Base-by-base conservation (phyloP, 2,888 invertebrate genomes). In the Oscheius sp. region DNA sequence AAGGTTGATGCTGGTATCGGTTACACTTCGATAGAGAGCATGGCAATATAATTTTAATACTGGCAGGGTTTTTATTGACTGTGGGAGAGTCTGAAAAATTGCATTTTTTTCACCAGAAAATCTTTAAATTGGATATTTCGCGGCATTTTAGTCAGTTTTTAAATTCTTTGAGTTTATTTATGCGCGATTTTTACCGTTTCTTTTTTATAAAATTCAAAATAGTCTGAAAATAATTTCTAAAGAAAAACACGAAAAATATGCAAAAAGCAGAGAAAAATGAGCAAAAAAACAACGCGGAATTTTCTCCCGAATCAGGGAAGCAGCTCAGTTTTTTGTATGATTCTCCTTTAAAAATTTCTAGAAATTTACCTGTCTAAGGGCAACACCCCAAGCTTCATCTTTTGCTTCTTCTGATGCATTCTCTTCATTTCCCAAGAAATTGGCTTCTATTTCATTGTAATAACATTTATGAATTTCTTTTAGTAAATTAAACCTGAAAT, bases 371-470 rank as follows among this genome's bases (percentile, higher is more conserved):
- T 45, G n/a, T 23, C 43, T 43, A 23, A 23, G 18, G 21, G 63
- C 63, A 13, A 45, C 21, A 18, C 25, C 23, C 45, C 45, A 63
- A 13, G 63, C 63, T 23, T 41, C 43, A 21, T 63, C 63, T 27
- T 43, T 43, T 16, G n/a, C 43, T 18, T 12, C 45, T n/a, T 23
- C 46, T 7, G 46, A 18, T 23, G 43, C 18, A 1, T 41, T 23
- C n/a, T 63, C 23, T 9, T 25, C 25, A n/a, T 63, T 23, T 45
- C 63, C 63, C 7, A 43, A 7, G 45, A 63, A 63, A 23, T 63
- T 63, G 7, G 45, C 21, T 3, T 46, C 46, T 13, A 63, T 7
- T 23, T 63, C 63, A 41, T 16, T 29, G 13, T 27, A 45, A 25
- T 25, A 63, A 23, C 16, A 25, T 21, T 63, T 25, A 6, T 16